Percentiles rank a stretch among this genome's conserved stretches.
Conservation (phyloP, 2,797 vertebrate species). For the Columba guinea region DNA sequence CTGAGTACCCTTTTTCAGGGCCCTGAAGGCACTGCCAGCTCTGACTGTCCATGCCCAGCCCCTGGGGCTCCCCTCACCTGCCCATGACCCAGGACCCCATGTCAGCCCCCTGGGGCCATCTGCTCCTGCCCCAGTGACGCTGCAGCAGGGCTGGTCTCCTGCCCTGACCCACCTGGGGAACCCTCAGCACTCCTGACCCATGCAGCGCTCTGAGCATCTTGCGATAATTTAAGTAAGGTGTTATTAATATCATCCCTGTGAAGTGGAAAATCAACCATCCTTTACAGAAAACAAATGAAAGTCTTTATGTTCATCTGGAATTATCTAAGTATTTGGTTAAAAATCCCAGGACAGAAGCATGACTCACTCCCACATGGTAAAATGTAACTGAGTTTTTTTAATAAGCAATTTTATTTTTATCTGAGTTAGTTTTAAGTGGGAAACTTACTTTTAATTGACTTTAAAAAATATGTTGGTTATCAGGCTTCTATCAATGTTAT, state of each 20-base stretch:
- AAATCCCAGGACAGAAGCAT: neutral
- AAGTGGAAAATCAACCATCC: neutral
- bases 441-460: neutral
- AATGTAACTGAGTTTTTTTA: neutral
- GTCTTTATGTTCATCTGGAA: neutral
- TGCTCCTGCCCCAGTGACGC: neutral
- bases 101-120: too few species aligned
- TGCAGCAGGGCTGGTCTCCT: neutral
- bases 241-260: neutral
- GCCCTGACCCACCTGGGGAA: neutral
- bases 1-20: neutral
- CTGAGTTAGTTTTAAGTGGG: neutral
- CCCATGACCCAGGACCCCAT: too few species aligned
- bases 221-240: neutral
- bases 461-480: neutral
- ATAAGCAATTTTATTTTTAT: neutral
- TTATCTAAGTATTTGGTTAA: neutral
- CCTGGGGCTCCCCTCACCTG: too few species aligned
- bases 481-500: neutral
- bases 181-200: rapidly evolving
- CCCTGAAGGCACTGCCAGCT: neutral
- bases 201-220: neutral
- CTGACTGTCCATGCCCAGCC: neutral
- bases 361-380: neutral
- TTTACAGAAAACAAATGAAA: neutral